Conservation (phyloP, 92 coral and sea anemone species). For the Micromussa lordhowensis region DNA sequence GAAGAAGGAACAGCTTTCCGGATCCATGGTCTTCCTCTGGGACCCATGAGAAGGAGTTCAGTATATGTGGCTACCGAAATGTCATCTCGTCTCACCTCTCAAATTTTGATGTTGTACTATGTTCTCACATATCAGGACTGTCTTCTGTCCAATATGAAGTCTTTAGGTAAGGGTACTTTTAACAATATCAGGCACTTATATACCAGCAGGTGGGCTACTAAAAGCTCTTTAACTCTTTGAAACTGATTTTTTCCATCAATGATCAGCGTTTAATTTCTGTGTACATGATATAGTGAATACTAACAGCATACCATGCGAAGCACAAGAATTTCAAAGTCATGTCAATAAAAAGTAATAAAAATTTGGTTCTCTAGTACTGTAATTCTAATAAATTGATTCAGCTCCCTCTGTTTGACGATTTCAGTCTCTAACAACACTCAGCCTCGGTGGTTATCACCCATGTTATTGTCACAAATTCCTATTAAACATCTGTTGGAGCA, state of each 20-base stretch:
- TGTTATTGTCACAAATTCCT: slow-evolving; percentile 88
- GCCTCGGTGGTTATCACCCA: slow-evolving; percentile 75
- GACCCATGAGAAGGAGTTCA: slow-evolving; percentile 63
- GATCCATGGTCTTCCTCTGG: slow-evolving; percentile 35
- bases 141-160: slow-evolving; percentile 88
- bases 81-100: slow-evolving; percentile 70
- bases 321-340: too few species aligned
- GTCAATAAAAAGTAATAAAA: too few species aligned
- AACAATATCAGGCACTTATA: background rate
- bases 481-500: slow-evolving; percentile 87
- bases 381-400: too few species aligned
- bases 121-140: slow-evolving; percentile 89
- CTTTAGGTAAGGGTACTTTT: slow-evolving; percentile 68
- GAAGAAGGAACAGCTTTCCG: slow-evolving; percentile 31
- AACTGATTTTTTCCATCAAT: background rate
- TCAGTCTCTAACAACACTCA: slow-evolving; percentile 78
- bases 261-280: background rate
- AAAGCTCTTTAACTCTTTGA: background rate
- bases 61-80: slow-evolving; percentile 78
- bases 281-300: background rate
- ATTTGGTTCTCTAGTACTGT: too few species aligned
- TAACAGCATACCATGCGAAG: too few species aligned
- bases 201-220: background rate
- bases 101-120: slow-evolving; percentile 89
- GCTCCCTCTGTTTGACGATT: slow-evolving; percentile 1